These are phyloP conservation scores for Pseudorasbora parva DNA, from an alignment of 2,113 vertebrate species.

Conservation along the genomic window DNA sequence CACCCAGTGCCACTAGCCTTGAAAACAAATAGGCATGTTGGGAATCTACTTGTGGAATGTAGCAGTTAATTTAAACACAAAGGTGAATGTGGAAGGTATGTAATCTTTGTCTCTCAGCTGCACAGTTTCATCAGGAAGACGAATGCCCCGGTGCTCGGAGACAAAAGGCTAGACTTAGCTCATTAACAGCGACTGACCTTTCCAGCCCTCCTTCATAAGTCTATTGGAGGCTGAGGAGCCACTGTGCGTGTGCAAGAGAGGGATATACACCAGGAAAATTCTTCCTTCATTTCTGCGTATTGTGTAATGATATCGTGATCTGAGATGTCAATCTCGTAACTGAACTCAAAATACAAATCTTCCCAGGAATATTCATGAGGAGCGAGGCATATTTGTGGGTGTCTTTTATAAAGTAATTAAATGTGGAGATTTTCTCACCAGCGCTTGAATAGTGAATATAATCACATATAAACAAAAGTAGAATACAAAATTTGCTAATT, in stretches of 20 bases:
- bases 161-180: conserved; percentile 32
- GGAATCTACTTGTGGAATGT: conserved; percentile 20
- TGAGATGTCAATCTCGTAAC: conserved; percentile 40
- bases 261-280: not conserved
- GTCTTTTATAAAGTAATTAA: not conserved
- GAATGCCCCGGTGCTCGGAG: conserved; percentile 1
- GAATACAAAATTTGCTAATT: conserved; percentile 1
- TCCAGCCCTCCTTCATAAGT: conserved; percentile 20
- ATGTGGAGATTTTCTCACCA: not conserved
- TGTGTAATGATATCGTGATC: conserved; percentile 10
- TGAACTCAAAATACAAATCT: conserved; percentile 10
- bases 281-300: not conserved
- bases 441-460: not conserved
- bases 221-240: not conserved
- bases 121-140: conserved; percentile 12
- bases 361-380: conserved; percentile 35
- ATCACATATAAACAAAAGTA: not conserved
- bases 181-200: conserved; percentile 51
- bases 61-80: not conserved
- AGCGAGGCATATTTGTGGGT: not conserved
- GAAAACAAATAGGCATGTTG: conserved; percentile 1
- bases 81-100: conserved; percentile 10
- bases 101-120: conserved; percentile 27
- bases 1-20: not conserved
- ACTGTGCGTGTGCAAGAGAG: conserved; percentile 5